Conservation (phyloP, 1,140 invertebrate genomes). For the Pinna nobilis region DNA sequence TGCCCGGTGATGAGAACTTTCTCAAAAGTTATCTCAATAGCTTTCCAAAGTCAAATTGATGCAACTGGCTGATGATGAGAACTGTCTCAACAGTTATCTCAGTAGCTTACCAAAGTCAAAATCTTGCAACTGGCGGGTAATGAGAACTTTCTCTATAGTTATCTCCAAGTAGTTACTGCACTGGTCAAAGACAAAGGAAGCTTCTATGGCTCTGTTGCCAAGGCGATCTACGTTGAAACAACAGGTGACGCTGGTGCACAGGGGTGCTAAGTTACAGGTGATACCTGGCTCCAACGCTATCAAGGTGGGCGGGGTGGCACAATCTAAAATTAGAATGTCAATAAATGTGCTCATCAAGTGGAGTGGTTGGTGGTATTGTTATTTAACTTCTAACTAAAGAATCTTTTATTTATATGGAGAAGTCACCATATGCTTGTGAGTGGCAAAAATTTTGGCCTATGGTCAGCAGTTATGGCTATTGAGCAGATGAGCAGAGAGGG, state of each 20-base stretch:
- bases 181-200: not conserved
- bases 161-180: conserved; percentile 32
- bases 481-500: no score
- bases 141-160: conserved; percentile 13
- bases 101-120: conserved; percentile 24
- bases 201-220: conserved; percentile 4
- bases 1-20: no score
- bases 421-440: no score
- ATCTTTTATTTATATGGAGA: no score
- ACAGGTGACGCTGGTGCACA: conserved; percentile 12
- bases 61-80: no score
- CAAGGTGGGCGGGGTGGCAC: not conserved
- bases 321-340: no score
- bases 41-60: no score
- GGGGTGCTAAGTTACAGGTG: conserved; percentile 25
- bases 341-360: no score
- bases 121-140: conserved; percentile 2
- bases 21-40: not conserved
- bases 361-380: no score
- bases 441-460: no score
- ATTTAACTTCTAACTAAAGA: no score
- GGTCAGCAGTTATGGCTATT: no score
- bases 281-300: not conserved
- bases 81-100: not conserved
- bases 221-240: conserved; percentile 13